Conservation (phyloP, 2,113 vertebrate genomes). For the Nipponia nippon region DNA sequence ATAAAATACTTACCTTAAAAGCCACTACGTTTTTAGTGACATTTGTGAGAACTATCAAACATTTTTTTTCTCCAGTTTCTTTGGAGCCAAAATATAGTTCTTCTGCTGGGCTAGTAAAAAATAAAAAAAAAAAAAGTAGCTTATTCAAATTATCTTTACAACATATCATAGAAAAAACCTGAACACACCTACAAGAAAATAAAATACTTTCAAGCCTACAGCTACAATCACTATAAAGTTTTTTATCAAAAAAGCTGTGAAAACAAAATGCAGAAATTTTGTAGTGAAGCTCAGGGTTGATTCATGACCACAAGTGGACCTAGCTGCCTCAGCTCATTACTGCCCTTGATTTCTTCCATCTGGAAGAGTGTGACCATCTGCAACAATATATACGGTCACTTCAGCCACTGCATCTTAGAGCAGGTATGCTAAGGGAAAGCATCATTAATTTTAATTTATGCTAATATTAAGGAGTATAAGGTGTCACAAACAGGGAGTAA, state of each 20-base stretch:
- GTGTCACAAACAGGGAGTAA: neutral
- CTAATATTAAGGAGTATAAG: neutral
- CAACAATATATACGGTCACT: rapidly evolving
- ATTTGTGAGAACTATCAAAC: conserved; percentile 91
- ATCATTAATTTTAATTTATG: neutral
- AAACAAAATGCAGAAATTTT: neutral
- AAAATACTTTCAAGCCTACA: neutral
- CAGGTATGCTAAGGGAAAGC: rapidly evolving
- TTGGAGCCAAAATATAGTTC: conserved; percentile 92
- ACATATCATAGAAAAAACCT: neutral
- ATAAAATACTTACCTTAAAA: conserved; percentile 86
- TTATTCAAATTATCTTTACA: neutral
- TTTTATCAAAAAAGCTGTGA: neutral
- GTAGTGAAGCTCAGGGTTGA: neutral
- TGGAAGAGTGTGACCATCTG: neutral
- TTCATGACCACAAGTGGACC: neutral
- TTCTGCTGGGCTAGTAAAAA: conserved; percentile 87
- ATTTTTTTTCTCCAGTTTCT: conserved; percentile 90
- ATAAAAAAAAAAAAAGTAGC: neutral
- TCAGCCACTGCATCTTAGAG: neutral
- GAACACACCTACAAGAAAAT: neutral
- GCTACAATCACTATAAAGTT: neutral
- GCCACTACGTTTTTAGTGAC: conserved; percentile 93
- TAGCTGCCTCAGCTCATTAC: neutral
- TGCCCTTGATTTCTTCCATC: neutral